phyloP scores from a whole-genome alignment of 1,140 invertebrate genomes.

The Pantala flavescens region DNA sequence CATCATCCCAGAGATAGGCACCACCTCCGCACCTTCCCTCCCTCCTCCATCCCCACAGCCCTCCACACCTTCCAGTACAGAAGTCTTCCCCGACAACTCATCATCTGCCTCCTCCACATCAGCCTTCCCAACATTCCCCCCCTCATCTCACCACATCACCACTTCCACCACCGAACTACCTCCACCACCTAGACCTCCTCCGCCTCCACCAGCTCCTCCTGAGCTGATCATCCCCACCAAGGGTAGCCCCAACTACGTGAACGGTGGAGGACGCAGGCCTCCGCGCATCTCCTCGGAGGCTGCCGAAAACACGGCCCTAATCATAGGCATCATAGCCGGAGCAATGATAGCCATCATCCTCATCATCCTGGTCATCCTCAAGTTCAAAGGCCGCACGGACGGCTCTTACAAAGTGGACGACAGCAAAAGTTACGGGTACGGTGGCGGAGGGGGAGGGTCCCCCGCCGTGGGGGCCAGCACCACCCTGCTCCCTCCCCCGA shows the following conservation, averaged over 20 bases:
- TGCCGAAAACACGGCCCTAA: constrained; percentile 52
- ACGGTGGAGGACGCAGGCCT: constrained; percentile 24
- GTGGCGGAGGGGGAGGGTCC: constrained; percentile 33
- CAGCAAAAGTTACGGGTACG: constrained; percentile 53
- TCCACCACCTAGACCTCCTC: constrained; percentile 16
- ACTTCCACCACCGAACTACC: constrained; percentile 20
- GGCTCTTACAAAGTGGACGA: constrained; percentile 85
- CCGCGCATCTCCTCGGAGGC: constrained; percentile 59
- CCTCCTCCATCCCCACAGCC: neutral
- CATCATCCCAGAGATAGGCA: neutral
- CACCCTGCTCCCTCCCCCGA: constrained; percentile 17
- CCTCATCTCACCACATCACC: constrained; percentile 21
- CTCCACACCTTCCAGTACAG: neutral
- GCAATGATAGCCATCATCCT: constrained; percentile 84
- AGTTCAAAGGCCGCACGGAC: constrained; percentile 77
- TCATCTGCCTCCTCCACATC: constrained; percentile 8
- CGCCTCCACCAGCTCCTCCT: constrained; percentile 19
- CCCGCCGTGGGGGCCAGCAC: neutral
- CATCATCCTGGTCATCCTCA: constrained; percentile 78
- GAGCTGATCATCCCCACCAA: constrained; percentile 15
- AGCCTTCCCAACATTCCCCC: constrained; percentile 23
- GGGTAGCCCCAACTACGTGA: neutral
- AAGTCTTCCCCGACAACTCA: constrained; percentile 11
- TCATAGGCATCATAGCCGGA: constrained; percentile 66
- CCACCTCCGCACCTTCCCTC: constrained; percentile 8